Evolutionary conservation across 2,888 invertebrate genomes (phyloP).

Genomic region (Masnerella sp.): DNA sequence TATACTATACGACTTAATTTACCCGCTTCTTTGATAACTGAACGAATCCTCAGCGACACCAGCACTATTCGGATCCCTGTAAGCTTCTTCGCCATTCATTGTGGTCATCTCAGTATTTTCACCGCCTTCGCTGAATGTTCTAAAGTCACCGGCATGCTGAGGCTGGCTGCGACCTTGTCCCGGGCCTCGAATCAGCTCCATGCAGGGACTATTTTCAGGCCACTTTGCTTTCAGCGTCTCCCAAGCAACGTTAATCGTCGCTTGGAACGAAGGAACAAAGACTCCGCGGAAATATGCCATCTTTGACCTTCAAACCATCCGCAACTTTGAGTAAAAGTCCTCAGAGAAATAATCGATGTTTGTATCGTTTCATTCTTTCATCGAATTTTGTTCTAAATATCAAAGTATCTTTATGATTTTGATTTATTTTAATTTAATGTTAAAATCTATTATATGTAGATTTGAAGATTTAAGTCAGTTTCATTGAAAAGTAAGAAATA

Average conservation of each 20-base stretch:
- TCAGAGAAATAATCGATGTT: too few species aligned
- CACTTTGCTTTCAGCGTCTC: slow-evolving; percentile 89
- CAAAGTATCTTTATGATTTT: too few species aligned
- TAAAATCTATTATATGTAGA: too few species aligned
- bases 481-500: too few species aligned
- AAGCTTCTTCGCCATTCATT: slow-evolving; percentile 72
- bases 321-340: too few species aligned
- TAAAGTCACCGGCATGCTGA: slow-evolving; percentile 61
- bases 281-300: slow-evolving; percentile 84
- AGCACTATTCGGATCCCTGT: slow-evolving; percentile 73
- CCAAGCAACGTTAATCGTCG: slow-evolving; percentile 89
- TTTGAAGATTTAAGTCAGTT: too few species aligned
- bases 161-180: slow-evolving; percentile 67
- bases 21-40: slow-evolving; percentile 76
- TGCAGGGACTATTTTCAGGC: slow-evolving; percentile 82
- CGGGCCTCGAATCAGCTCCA: slow-evolving; percentile 76
- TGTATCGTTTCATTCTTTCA: too few species aligned
- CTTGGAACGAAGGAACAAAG: slow-evolving; percentile 85
- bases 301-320: slow-evolving; percentile 44
- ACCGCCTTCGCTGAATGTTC: slow-evolving; percentile 71
- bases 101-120: slow-evolving; percentile 77
- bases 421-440: too few species aligned
- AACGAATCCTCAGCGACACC: slow-evolving; percentile 75
- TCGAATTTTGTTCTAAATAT: too few species aligned
- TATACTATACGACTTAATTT: too few species aligned